These are phyloP conservation scores for Cydia splendana DNA, from an alignment of 1,140 invertebrate species.

Conservation along the genomic window DNA sequence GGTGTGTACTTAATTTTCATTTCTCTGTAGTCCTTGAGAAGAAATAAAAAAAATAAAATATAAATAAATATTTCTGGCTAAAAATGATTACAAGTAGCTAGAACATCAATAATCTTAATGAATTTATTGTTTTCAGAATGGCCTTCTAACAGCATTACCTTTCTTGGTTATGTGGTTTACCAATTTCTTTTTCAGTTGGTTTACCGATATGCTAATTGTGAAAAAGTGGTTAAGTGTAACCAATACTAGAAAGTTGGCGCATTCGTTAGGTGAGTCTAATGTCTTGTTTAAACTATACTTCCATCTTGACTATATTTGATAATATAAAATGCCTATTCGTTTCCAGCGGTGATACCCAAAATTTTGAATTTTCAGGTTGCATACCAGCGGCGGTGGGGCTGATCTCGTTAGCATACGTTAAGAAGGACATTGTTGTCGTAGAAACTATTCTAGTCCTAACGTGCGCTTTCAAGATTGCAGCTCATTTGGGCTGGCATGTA, in stretches of 20 bases:
- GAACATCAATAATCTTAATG: no score
- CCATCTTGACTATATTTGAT: background rate
- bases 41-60: no score
- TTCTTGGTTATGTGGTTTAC: constrained; percentile 84
- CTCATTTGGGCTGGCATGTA: constrained; percentile 82
- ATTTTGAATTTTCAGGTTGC: constrained; percentile 59
- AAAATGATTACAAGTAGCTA: no score
- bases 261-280: background rate
- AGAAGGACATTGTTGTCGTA: constrained; percentile 73
- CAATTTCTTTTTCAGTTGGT: constrained; percentile 80
- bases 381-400: constrained; percentile 81
- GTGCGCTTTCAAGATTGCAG: constrained; percentile 85
- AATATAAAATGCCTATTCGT: no score
- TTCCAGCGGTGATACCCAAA: background rate
- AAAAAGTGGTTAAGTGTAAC: constrained; percentile 66
- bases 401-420: constrained; percentile 80
- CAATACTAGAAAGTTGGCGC: constrained; percentile 43
- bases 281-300: background rate
- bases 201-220: constrained; percentile 79
- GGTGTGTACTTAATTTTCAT: no score
- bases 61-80: no score
- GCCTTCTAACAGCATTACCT: constrained; percentile 85
- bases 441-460: constrained; percentile 82
- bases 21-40: no score
- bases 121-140: constrained; percentile 80